Percentiles rank a stretch among this genome's conserved stretches.
Evolutionary conservation across 2,113 vertebrate species (phyloP).

Genomic region (Dasyornis broadbenti): DNA sequence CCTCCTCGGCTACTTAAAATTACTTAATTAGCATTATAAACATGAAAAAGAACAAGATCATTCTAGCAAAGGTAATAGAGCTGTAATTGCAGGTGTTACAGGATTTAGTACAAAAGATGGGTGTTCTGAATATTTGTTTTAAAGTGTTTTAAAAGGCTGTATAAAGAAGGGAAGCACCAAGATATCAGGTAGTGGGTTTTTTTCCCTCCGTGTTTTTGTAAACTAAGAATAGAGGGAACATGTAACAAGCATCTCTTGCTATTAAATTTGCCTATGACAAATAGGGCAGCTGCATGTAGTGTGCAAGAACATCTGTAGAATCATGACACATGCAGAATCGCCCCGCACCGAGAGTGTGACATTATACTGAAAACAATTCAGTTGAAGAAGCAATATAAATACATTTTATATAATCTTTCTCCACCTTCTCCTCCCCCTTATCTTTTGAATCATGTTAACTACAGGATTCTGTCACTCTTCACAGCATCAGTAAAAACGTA

Average conservation of each 20-base stretch:
- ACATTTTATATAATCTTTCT: not conserved
- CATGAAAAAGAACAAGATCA: not conserved
- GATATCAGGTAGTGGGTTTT: not conserved
- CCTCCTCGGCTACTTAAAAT: conserved; percentile 8
- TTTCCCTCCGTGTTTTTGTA: not conserved
- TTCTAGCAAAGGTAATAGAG: not conserved
- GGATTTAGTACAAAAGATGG: not conserved
- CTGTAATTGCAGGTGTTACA: not conserved
- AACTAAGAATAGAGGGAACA: not conserved
- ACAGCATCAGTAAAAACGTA: not conserved
- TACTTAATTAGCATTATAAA: conserved; percentile 1
- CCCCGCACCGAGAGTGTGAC: not conserved
- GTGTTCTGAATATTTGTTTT: not conserved
- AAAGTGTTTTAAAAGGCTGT: not conserved
- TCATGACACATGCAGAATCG: conserved; percentile 2
- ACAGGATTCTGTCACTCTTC: not conserved
- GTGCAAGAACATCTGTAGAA: conserved; percentile 36
- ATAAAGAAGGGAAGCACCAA: not conserved
- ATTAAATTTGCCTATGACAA: not conserved
- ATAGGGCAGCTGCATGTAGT: conserved; percentile 12
- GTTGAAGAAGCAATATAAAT: not conserved
- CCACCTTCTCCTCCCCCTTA: not conserved
- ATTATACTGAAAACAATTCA: not conserved
- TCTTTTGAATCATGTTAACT: not conserved
- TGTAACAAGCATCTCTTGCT: not conserved